Evolutionary conservation across 2,113 vertebrate species (phyloP), one percentile per base, ranked within the genome.

Genomic region (Thryonomys swinderianus): DNA sequence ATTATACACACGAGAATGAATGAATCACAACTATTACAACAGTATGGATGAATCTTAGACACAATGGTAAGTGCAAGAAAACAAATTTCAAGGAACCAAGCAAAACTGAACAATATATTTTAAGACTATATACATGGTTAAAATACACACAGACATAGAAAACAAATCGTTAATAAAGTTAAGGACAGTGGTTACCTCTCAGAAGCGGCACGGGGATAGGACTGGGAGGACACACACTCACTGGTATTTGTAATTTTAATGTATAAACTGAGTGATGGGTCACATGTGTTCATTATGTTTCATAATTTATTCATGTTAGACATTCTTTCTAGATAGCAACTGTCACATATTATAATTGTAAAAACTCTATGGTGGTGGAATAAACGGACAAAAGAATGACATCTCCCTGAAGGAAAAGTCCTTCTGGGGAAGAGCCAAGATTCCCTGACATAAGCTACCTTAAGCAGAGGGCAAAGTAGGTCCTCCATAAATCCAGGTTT

Each of bases 261-360:
- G 67, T 79, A 32, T 93, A 85, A 78, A 34, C 61, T 91, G 82
- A 85, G 61, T 82, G 66, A 79, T 48, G 57, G 62, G 71, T 92
- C 61, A 93, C 25, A 90, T 59, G 66, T 88, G 89, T 71, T 89
- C 25, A 96, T 80, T 90, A 85, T 55, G 73, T 88, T 88, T 96
- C 83, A 97, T 96, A 97, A 97, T 92, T 96, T 96, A 97, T 93
- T 85, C 78, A 90, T 53, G 57, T 90, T 93, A 96, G 96, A 97
- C 90, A 86, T 85, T 91, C 88, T 96, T 95, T 96, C 95, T 94
- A 96, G 84, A 94, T 95, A 94, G 69, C 67, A 96, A 97, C 95
- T 40, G 88, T 90, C 94, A 96, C 86, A 94, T 64, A 88, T 85
- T 76, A 83, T 95, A 85, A 71, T 67, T 95, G 92, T 42, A 0